Evolutionary conservation across 2,113 vertebrate species (phyloP), one percentile per base, ranked within the genome.

Genomic region (Kryptolebias marmoratus): DNA sequence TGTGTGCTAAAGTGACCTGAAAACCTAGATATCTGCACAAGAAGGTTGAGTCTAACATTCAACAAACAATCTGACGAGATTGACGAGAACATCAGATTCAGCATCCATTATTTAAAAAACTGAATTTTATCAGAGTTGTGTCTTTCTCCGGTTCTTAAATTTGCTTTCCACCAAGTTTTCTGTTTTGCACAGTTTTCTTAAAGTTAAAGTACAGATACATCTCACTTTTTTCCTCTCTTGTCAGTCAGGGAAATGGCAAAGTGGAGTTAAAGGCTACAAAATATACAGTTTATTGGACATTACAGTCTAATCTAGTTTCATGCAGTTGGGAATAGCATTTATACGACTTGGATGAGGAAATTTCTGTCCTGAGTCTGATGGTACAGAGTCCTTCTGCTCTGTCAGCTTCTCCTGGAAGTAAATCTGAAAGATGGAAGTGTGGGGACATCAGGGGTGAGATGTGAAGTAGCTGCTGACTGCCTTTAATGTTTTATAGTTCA

Each of bases 401-500:
- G 53, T 48, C 15, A 1, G 7, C 47, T 28, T n/a, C 22, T n/a
- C 5, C 12, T 39, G 39, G 9, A 60, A 60, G 64, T 75, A 62
- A 68, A 77, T 83, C 69, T 62, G 28, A 58, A 14, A 50, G 75
- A 73, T 75, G 69, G 22, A 56, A 28, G 48, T 44, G 64, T 32
- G 1, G 56, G 5, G 13, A 61, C 58, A 58, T 57, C 52, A 16
- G 63, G 28, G 67, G 74, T 60, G 57, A 71, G 60, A 32, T 48
- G 64, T 66, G 45, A 44, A 60, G 62, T 16, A n/a, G 73, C 79
- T 55, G 71, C 75, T 59, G 64, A 68, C 79, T 75, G 77, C 77
- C 58, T 68, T 65, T 73, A 31, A 75, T 74, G 63, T 71, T 82
- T 82, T 62, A 80, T 65, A 12, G 73, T 52, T 66, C 50, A 61